Percentiles rank a stretch among this genome's conserved stretches.
phyloP scores from a whole-genome alignment of 2,113 vertebrate species.

The Lathamus discolor region DNA sequence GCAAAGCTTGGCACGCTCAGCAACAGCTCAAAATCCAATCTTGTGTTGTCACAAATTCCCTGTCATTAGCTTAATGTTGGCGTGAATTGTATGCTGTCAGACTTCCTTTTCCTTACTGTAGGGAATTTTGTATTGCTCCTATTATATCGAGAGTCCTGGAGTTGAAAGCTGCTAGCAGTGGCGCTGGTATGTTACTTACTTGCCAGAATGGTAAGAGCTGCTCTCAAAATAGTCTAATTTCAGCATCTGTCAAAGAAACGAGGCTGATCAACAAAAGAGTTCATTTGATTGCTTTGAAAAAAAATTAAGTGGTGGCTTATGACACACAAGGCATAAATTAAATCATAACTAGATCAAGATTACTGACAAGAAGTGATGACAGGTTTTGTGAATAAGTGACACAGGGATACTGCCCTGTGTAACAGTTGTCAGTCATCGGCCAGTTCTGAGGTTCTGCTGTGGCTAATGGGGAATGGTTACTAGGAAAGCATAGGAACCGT shows the following conservation, averaged over 20 bases:
- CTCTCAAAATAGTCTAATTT: background rate
- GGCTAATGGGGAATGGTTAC: background rate
- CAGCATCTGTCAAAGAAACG: constrained; percentile 55
- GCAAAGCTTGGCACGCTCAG: background rate
- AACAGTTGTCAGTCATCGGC: constrained; percentile 69
- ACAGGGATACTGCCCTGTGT: constrained; percentile 40
- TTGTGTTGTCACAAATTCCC: background rate
- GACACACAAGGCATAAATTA: constrained; percentile 73
- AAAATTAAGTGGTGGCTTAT: constrained; percentile 29
- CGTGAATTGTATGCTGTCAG: background rate
- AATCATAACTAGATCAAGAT: constrained; percentile 48
- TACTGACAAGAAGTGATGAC: constrained; percentile 73
- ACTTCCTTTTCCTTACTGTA: background rate
- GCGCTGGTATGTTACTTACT: background rate
- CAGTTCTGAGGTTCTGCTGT: background rate
- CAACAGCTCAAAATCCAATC: background rate
- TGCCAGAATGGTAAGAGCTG: background rate
- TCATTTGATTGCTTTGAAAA: constrained; percentile 50
- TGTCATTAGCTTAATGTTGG: background rate
- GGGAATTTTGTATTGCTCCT: constrained; percentile 25
- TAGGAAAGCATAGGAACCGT: background rate
- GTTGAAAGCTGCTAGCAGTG: background rate
- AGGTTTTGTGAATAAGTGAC: constrained; percentile 75
- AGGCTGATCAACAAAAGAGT: constrained; percentile 24
- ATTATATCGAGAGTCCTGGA: background rate